Evolutionary conservation across 2,113 vertebrate genomes (phyloP), one percentile per base, ranked within the genome.

Genomic region (Sceloporus undulatus): DNA sequence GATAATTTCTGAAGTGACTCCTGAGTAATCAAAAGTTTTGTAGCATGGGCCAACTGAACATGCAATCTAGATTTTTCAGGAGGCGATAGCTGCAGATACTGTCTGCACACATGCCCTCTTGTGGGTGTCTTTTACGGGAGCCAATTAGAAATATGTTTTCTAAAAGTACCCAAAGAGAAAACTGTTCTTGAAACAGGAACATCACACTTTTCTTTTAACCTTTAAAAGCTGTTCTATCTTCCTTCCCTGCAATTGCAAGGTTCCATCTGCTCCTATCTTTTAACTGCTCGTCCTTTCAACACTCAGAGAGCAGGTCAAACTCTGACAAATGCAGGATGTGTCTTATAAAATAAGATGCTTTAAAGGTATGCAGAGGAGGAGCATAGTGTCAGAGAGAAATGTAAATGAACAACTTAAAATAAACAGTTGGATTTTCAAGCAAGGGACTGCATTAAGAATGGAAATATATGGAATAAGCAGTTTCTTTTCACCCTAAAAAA

Each of bases 181-280:
- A 56, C 62, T 84, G 87, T 88, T 83, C 65, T 70, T 78, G 62
- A 88, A 84, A 81, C n/a, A 84, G 74, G 87, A 88, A 88, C 87
- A 88, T 88, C 81, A 84, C 81, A 88, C 87, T 84, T 88, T 88
- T 84, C 42, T 78, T 62, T 68, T 78, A 88, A 84, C 81, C 87
- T 88, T 88, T 88, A 88, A 88, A 83, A 88, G 21, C 73, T 84
- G 87, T 76, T 84, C 87, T 84, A 65, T 84, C 73, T 88, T 78
- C 80, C 62, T 62, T 84, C 81, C 11, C 78, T 81, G 86, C 68
- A 87, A 81, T 88, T 84, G 62, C 62, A 40, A 84, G 81, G 62
- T 70, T 42, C 87, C 81, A 88, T 88, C 81, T 88, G 81, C 65
- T 88, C 81, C 29, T 78, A n/a, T 88, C 68, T 81, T 84, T 82